These are phyloP conservation scores for Haemorhous mexicanus DNA, from an alignment of 2,113 vertebrate species.

Conservation along the genomic window DNA sequence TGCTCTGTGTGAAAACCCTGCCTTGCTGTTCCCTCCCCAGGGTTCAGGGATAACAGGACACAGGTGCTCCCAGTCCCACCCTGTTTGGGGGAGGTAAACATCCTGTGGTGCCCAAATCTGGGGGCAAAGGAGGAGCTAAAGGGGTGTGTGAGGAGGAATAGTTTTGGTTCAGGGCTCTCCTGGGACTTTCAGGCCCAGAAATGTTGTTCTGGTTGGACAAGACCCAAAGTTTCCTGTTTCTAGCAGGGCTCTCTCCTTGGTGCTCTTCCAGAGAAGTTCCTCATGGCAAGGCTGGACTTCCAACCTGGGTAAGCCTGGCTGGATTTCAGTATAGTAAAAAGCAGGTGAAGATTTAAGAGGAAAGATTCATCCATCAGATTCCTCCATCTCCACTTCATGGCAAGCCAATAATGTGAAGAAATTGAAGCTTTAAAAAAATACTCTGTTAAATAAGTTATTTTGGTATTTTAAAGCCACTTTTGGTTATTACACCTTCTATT, in stretches of 20 bases:
- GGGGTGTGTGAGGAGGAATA: not conserved
- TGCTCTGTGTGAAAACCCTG: not conserved
- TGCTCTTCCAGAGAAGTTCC: not conserved
- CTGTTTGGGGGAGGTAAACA: not conserved
- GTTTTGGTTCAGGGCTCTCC: not conserved
- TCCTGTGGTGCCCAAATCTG: not conserved
- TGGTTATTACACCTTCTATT: not conserved
- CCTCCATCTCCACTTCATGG: not conserved
- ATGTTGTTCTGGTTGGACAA: not conserved
- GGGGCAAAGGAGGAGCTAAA: not conserved
- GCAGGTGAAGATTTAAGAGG: not conserved
- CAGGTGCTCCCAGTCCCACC: not conserved
- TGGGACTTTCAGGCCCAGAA: rapidly evolving
- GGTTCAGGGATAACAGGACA: not conserved
- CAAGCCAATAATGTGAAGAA: not conserved
- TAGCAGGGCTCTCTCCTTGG: not conserved
- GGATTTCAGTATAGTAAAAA: not conserved
- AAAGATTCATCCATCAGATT: not conserved
- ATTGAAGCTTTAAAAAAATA: not conserved
- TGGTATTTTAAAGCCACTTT: not conserved
- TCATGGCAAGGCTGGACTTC: not conserved
- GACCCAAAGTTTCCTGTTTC: not conserved
- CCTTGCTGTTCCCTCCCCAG: not conserved
- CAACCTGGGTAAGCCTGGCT: not conserved
- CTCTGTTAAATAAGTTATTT: not conserved